phyloP scores from a whole-genome alignment of 1,140 invertebrate genomes.

The Pachyrhynchus sulphureomaculatus region DNA sequence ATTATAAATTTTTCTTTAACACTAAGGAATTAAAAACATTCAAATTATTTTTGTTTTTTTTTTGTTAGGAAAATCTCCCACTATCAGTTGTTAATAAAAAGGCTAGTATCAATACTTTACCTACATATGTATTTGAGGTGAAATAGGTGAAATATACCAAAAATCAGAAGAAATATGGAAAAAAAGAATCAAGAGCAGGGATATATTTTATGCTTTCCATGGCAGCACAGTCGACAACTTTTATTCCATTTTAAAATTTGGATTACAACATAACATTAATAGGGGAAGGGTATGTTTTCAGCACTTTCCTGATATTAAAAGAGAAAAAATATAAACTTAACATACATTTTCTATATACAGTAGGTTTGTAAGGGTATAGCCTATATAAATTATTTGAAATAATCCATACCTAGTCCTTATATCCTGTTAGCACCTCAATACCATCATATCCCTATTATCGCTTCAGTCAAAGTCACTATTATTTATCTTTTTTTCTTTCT shows the following conservation, averaged over 20 bases:
- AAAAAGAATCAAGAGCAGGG: constrained; percentile 56
- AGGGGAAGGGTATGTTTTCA: constrained; percentile 31
- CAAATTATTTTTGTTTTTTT: not conserved
- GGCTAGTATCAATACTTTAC: constrained; percentile 38
- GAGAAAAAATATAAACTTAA: no score
- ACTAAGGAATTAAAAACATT: not conserved
- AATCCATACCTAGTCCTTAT: no score
- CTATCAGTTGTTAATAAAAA: constrained; percentile 14
- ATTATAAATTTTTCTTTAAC: not conserved
- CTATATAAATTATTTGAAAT: no score
- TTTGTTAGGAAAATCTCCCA: constrained; percentile 17
- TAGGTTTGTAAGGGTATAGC: no score
- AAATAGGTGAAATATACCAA: constrained; percentile 50
- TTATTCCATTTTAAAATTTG: constrained; percentile 77
- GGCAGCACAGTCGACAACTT: constrained; percentile 80
- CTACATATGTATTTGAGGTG: constrained; percentile 69
- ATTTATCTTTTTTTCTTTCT: no score
- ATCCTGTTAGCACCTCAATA: no score
- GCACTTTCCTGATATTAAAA: no score
- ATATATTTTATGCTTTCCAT: constrained; percentile 72
- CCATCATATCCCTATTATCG: no score
- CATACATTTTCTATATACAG: no score
- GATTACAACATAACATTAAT: constrained; percentile 73
- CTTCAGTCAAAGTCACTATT: no score
- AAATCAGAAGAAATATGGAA: constrained; percentile 60